A percentile compares a stretch with the other conserved stretches of the same genome.
phyloP scores from a whole-genome alignment of 2,113 vertebrate species.

The Megalops atlanticus region DNA sequence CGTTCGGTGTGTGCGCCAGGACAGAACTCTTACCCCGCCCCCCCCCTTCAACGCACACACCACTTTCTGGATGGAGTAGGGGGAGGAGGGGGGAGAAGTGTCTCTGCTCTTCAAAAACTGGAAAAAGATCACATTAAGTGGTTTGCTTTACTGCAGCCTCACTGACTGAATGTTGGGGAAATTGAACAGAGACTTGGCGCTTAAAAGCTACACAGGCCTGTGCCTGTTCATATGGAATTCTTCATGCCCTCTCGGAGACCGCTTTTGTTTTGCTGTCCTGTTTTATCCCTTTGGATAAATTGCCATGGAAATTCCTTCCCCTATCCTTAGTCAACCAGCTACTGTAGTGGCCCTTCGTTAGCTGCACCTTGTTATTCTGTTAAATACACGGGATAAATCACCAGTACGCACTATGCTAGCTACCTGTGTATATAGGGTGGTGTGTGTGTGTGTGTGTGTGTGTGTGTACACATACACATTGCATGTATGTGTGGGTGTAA shows the following conservation, averaged over 20 bases:
- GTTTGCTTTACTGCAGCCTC: neutral
- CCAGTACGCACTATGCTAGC: neutral
- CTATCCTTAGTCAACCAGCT: neutral
- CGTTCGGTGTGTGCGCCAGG: conserved; percentile 56
- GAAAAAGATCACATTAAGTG: conserved; percentile 14
- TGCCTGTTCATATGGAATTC: neutral
- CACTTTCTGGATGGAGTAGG: neutral
- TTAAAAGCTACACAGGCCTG: neutral
- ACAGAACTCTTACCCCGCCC: conserved; percentile 30
- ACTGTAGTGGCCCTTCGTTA: neutral
- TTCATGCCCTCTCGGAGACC: neutral
- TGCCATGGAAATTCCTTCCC: neutral
- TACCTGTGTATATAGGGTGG: neutral
- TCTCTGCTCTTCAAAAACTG: conserved; percentile 2
- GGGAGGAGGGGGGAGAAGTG: neutral
- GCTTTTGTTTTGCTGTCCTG: neutral
- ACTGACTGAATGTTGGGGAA: neutral
- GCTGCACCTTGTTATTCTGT: neutral
- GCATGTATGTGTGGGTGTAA: conserved; percentile 59
- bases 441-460: neutral
- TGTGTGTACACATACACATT: conserved; percentile 56
- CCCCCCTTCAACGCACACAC: neutral
- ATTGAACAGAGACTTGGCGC: neutral
- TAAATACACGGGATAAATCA: too few species aligned
- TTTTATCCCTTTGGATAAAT: neutral